These are phyloP conservation scores for Acanthis flammea DNA, from an alignment of 2,797 vertebrate species.

Conservation along the genomic window DNA sequence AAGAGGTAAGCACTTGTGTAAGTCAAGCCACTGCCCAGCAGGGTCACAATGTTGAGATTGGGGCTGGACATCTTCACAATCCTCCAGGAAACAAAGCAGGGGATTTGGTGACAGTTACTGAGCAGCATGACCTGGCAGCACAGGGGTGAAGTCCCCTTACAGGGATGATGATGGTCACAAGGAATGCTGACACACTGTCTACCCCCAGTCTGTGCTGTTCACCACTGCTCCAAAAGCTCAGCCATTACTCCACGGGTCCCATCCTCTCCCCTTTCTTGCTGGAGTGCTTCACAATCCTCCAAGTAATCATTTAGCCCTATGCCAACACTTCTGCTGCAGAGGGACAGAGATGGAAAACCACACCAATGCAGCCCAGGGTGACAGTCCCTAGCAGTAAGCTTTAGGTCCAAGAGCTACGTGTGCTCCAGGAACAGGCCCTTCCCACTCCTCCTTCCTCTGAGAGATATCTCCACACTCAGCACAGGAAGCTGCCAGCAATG, in stretches of 20 bases:
- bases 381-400: not conserved
- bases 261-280: not conserved
- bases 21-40: constrained; percentile 89
- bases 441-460: not conserved
- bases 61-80: constrained; percentile 99
- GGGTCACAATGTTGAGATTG: constrained; percentile 92
- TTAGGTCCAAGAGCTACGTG: not conserved
- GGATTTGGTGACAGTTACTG: not conserved
- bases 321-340: not conserved
- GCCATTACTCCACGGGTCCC: not conserved
- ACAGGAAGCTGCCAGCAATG: not conserved
- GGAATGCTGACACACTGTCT: not conserved
- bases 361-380: fast-evolving
- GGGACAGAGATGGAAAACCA: not conserved
- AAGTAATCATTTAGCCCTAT: not conserved
- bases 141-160: not conserved
- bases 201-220: not conserved
- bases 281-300: not conserved
- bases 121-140: not conserved
- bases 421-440: not conserved
- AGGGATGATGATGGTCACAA: not conserved
- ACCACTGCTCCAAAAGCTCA: not conserved
- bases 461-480: not conserved
- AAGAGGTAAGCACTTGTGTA: constrained; percentile 92
- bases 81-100: constrained; percentile 73